A percentile compares a stretch with the other conserved stretches of the same genome.
Evolutionary conservation across 2,113 vertebrate species (phyloP).

Genomic region (Rhinolophus ferrumequinum): DNA sequence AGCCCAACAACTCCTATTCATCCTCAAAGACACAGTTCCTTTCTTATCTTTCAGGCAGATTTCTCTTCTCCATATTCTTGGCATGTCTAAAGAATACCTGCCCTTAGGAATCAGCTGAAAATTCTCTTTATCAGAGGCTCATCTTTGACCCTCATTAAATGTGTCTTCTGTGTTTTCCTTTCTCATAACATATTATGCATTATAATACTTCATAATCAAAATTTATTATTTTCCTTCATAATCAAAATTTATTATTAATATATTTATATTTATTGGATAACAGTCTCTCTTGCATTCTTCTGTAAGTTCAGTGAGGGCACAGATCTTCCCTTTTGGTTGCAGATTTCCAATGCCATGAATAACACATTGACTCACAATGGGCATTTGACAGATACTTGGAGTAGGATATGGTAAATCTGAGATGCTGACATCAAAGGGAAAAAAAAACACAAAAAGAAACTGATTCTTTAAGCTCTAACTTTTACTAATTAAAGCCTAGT

Average conservation of each 20-base stretch:
- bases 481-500: not conserved
- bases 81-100: not conserved
- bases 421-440: not conserved
- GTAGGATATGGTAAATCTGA: not conserved
- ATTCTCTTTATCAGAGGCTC: not conserved
- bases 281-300: not conserved
- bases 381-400: not conserved
- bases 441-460: not conserved
- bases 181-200: not conserved
- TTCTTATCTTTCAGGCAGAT: not conserved
- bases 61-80: not conserved
- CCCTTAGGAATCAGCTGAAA: not conserved
- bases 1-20: not conserved
- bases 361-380: not conserved
- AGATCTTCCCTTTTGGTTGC: not conserved
- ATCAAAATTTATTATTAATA: not conserved
- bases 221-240: not conserved
- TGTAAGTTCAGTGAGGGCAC: not conserved
- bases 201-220: constrained; percentile 2
- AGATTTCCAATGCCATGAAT: not conserved
- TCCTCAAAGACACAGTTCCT: not conserved
- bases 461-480: not conserved
- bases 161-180: not conserved
- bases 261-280: not conserved
- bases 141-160: not conserved